Conservation (phyloP, 1,140 invertebrate species). For the Bombus waltoni region DNA sequence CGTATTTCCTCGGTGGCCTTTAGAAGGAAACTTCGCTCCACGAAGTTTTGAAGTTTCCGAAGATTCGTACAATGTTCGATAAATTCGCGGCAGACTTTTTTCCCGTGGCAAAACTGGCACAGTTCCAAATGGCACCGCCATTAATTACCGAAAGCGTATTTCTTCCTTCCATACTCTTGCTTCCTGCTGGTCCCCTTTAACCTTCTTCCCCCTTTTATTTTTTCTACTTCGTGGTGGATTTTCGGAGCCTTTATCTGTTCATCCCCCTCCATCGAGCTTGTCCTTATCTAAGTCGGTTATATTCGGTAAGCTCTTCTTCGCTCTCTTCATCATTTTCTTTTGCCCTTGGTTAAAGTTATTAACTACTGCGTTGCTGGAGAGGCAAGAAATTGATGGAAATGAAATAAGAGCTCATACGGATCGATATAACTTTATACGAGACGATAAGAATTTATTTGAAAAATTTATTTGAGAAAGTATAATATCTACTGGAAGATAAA, state of each 20-base stretch:
- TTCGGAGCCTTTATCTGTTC: conserved; percentile 44
- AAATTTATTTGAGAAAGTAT: not conserved
- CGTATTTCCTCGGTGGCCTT: not conserved
- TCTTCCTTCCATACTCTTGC: conserved; percentile 52
- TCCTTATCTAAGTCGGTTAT: conserved; percentile 55
- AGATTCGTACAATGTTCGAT: conserved; percentile 62
- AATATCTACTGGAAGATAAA: not conserved
- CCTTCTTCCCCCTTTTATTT: conserved; percentile 41
- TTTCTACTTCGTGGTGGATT: conserved; percentile 46
- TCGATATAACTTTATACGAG: not conserved
- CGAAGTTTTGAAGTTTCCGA: conserved; percentile 61
- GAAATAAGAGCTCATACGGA: not conserved
- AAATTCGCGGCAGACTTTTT: conserved; percentile 72
- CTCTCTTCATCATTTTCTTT: not conserved
- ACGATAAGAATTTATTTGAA: not conserved
- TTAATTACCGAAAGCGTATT: conserved; percentile 75
- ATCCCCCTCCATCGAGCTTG: conserved; percentile 27
- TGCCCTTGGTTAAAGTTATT: not conserved
- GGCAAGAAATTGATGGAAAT: not conserved
- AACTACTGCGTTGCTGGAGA: not conserved
- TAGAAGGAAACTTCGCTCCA: not conserved
- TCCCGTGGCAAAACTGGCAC: conserved; percentile 67
- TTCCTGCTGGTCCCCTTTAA: conserved; percentile 54
- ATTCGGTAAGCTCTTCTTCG: not conserved
- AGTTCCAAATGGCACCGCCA: conserved; percentile 73